Conservation (phyloP, 2,888 invertebrate genomes). For the Teinopalpus imperialis region DNA sequence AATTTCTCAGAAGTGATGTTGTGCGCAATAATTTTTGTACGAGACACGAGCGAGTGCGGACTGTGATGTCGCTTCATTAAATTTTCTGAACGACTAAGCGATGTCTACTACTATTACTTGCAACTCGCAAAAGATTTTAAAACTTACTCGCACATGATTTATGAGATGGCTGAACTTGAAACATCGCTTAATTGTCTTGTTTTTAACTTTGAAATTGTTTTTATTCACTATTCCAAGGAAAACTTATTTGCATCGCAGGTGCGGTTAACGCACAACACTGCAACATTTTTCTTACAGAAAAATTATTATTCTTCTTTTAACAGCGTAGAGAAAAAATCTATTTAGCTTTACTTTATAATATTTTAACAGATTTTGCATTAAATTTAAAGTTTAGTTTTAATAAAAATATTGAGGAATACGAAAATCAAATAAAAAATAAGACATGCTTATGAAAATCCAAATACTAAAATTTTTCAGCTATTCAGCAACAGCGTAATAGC, state of each 20-base stretch:
- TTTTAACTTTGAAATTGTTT: constrained; percentile 18
- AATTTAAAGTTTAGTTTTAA: no score
- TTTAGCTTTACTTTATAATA: no score
- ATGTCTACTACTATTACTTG: constrained; percentile 13
- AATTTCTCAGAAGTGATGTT: constrained; percentile 49
- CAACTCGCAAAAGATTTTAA: constrained; percentile 23
- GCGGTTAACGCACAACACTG: no score
- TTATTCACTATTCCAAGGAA: constrained; percentile 21
- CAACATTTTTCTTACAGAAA: no score
- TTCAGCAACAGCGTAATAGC: constrained; percentile 36
- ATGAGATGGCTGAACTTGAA: constrained; percentile 23
- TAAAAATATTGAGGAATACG: no score
- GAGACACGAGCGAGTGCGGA: constrained; percentile 32
- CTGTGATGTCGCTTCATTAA: constrained; percentile 26
- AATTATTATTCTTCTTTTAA: no score
- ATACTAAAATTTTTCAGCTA: no score
- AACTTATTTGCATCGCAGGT: constrained; percentile 26
- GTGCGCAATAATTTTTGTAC: constrained; percentile 41
- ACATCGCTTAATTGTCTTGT: constrained; percentile 21
- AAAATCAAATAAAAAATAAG: no score
- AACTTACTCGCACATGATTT: constrained; percentile 24
- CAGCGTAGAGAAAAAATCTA: no score
- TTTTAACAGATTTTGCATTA: no score
- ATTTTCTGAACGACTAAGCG: constrained; percentile 29
- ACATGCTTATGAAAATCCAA: no score